Conservation (phyloP, 2,113 vertebrate genomes). For the Hydrolagus affinis region DNA sequence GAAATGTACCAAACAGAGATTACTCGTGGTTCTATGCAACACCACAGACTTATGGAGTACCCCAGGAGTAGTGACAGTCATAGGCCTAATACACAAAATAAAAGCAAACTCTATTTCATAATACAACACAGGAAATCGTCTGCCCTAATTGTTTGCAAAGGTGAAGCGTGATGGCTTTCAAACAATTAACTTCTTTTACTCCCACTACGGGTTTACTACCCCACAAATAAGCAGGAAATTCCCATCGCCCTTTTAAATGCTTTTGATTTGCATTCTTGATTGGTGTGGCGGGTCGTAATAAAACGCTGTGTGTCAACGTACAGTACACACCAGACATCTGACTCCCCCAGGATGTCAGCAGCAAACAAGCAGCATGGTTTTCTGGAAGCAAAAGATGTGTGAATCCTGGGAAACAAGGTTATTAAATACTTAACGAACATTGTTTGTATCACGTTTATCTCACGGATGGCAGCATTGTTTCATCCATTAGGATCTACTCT, state of each 20-base stretch:
- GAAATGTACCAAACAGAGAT: not conserved
- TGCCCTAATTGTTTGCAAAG: not conserved
- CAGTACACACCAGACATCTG: not conserved
- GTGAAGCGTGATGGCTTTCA: slow-evolving; percentile 45
- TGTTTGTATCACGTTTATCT: not conserved
- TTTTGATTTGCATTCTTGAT: slow-evolving; percentile 53
- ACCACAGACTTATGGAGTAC: not conserved
- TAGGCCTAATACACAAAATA: not conserved
- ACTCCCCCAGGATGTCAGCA: not conserved
- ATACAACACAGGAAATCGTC: slow-evolving; percentile 20
- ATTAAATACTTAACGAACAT: not conserved
- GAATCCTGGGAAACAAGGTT: not conserved
- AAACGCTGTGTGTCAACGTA: not conserved
- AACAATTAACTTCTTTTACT: slow-evolving; percentile 43
- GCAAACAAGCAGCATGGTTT: not conserved
- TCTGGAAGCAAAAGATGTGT: not conserved
- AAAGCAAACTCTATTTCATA: slow-evolving; percentile 17
- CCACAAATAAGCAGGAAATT: slow-evolving; percentile 50
- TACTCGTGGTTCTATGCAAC: not conserved
- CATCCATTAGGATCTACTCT: no score
- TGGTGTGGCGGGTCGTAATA: slow-evolving; percentile 40
- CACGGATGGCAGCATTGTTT: not conserved
- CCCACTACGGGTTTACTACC: slow-evolving; percentile 41
- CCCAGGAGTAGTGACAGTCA: not conserved
- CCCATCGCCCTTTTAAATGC: slow-evolving; percentile 48